phyloP scores from a whole-genome alignment of 1,140 invertebrate species.

The Eriosoma lanigerum region DNA sequence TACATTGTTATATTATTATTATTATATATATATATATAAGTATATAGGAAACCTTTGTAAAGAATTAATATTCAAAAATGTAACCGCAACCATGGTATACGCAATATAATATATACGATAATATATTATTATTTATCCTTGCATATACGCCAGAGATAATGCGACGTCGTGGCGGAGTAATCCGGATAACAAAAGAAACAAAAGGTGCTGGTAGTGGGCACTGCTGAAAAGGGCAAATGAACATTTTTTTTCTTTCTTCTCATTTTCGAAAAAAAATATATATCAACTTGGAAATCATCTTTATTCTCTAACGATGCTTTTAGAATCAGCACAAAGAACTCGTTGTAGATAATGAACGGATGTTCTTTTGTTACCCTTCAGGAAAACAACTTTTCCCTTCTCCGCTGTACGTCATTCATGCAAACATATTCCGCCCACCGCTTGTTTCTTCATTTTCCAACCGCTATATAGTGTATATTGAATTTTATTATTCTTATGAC shows the following conservation, averaged over 20 bases:
- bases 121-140: neutral
- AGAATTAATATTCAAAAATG: neutral
- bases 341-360: constrained; percentile 28
- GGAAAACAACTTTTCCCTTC: neutral
- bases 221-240: neutral
- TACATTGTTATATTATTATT: neutral
- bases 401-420: neutral
- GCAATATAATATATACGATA: no score
- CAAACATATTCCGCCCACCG: no score
- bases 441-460: neutral
- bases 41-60: neutral
- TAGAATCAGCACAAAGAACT: constrained; percentile 7
- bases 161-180: neutral
- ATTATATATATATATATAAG: neutral
- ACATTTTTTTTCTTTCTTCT: constrained; percentile 20
- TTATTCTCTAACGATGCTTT: constrained; percentile 34
- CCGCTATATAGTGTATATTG: neutral
- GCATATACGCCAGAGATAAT: constrained; percentile 19
- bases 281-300: constrained; percentile 31
- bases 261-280: constrained; percentile 14
- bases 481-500: constrained; percentile 16
- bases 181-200: constrained; percentile 25
- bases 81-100: no score
- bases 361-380: constrained; percentile 35
- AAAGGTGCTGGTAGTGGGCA: neutral